Evolutionary conservation across 2,797 vertebrate genomes (phyloP).

Genomic region (Lacerta agilis): DNA sequence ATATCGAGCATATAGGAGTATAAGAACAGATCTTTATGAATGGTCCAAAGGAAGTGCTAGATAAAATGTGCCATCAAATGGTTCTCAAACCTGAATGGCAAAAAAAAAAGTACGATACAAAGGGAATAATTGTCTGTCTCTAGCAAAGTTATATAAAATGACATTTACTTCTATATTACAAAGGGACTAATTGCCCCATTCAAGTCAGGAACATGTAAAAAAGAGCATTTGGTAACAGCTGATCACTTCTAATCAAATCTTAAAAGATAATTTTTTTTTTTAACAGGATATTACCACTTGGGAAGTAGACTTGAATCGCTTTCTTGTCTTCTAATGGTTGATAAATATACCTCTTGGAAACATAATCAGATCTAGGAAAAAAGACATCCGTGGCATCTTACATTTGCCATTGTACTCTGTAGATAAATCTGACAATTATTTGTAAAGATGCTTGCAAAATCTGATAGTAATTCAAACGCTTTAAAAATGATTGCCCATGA

Average conservation of each 20-base stretch:
- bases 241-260: slow-evolving; percentile 4
- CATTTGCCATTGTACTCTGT: not conserved
- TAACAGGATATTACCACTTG: not conserved
- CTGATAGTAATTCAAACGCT: not conserved
- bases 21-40: not conserved
- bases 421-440: slow-evolving; percentile 8
- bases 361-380: not conserved
- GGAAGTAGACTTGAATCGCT: not conserved
- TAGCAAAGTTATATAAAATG: not conserved
- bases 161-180: not conserved
- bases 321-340: not conserved
- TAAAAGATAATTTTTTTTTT: not conserved
- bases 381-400: not conserved
- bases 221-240: not conserved
- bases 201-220: not conserved
- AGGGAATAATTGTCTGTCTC: not conserved
- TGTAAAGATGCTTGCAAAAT: not conserved
- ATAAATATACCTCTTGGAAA: not conserved
- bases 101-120: not conserved
- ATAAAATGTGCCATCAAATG: not conserved
- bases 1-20: not conserved
- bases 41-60: not conserved
- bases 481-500: not conserved
- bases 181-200: not conserved
- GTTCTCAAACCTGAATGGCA: not conserved